Conservation (phyloP, 2,797 vertebrate species). For the Takifugu rubripes region DNA sequence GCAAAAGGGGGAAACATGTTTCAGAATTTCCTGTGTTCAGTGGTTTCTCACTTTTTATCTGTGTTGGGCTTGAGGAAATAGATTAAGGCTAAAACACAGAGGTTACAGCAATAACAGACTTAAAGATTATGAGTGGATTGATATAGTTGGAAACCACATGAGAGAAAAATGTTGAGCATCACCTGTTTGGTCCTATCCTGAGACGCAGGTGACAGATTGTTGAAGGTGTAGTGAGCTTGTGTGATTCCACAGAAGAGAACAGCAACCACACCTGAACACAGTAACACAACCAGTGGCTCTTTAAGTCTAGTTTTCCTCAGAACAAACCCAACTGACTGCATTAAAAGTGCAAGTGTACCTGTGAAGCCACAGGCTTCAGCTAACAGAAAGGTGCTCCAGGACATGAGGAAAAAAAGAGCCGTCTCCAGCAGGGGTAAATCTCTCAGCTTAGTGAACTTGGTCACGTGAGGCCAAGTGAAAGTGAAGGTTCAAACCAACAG, state of each 20-base stretch:
- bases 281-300: slow-evolving; percentile 3
- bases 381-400: slow-evolving; percentile 97
- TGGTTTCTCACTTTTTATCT: too few relatives aligned
- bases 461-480: slow-evolving; percentile 77
- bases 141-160: too few relatives aligned
- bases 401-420: slow-evolving; percentile 96
- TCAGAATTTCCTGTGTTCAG: too few relatives aligned
- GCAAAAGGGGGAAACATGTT: too few relatives aligned
- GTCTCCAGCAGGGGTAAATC: slow-evolving; percentile 95
- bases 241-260: slow-evolving; percentile 97
- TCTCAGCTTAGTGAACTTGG: slow-evolving; percentile 94
- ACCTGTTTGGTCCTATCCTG: slow-evolving; percentile 95
- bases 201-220: slow-evolving; percentile 93
- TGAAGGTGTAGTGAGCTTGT: slow-evolving; percentile 96
- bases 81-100: too few relatives aligned
- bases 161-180: background rate
- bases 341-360: slow-evolving; percentile 62
- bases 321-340: background rate
- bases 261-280: slow-evolving; percentile 86
- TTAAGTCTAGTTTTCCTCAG: too few relatives aligned
- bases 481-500: slow-evolving; percentile 52
- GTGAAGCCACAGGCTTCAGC: slow-evolving; percentile 96
- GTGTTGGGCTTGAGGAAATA: too few relatives aligned
- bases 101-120: too few relatives aligned
- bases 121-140: too few relatives aligned